Percentiles rank a stretch among this genome's conserved stretches.
phyloP scores from a whole-genome alignment of 2,888 invertebrate genomes.

The Zootermopsis nevadensis region DNA sequence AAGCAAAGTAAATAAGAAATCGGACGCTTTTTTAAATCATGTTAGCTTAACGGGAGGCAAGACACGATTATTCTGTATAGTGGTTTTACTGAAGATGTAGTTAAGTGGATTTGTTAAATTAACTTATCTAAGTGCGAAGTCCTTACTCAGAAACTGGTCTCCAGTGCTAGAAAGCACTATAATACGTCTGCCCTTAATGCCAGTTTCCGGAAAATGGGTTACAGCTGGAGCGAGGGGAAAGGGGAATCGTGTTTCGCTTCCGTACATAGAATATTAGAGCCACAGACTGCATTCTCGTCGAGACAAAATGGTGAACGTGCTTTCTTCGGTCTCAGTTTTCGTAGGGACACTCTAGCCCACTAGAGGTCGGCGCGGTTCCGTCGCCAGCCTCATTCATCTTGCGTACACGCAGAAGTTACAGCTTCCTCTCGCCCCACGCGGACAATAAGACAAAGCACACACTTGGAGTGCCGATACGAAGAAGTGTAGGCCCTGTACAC shows the following conservation, averaged over 20 bases:
- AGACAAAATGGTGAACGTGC: background rate
- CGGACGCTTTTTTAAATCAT: too few species aligned
- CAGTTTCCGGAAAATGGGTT: slow-evolving; percentile 5
- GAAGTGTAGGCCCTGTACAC: background rate
- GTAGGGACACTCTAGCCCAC: background rate
- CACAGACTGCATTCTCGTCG: background rate
- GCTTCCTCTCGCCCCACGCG: background rate
- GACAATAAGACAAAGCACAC: slow-evolving; percentile 9
- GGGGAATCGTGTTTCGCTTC: background rate
- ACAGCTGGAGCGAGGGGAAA: background rate
- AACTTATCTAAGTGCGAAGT: background rate
- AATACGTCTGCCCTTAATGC: background rate
- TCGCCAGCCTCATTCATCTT: slow-evolving; percentile 22
- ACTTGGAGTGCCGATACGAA: background rate
- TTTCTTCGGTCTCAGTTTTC: background rate
- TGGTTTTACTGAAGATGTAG: background rate
- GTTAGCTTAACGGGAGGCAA: too few species aligned
- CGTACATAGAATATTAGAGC: slow-evolving; percentile 11
- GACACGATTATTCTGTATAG: background rate
- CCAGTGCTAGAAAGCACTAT: background rate
- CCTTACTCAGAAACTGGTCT: background rate
- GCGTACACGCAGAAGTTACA: background rate
- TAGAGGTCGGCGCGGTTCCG: background rate
- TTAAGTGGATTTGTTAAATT: slow-evolving; percentile 1
- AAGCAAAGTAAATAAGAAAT: too few species aligned